Base-by-base conservation (phyloP, 53 echinoderm and acorn worm species). In the Astropecten irregularis region DNA sequence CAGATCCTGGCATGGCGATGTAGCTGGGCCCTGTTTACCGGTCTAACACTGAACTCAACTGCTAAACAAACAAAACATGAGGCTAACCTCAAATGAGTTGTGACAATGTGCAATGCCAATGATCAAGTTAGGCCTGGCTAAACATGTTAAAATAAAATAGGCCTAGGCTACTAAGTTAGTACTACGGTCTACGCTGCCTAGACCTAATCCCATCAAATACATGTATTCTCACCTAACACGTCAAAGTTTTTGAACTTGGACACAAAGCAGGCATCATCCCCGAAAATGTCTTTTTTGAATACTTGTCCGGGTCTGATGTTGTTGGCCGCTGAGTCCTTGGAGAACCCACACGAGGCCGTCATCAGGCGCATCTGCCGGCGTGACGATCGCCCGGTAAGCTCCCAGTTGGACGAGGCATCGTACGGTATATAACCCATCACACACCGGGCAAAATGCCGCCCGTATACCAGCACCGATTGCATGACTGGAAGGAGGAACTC, bases 241-340 rank as follows among this genome's bases (percentile, higher is more conserved):
- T 96, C 93, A 27, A 60, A 85, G 31, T 83, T 69, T 87, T 91
- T 96, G 49, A 91, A 93, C 70, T 87, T 93, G 66, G 96, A 88
- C 19, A 93, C 91, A 70, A 96, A 96, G 63, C 96, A 96, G n/a
- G 96, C 96, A 85, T 96, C 96, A 74, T 96, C 96, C 11, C 96
- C 96, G 64, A 96, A 96, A 51, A 91, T 93, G 49, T 91, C 89
- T 49, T 91, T 93, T 71, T 96, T 96, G 81, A 93, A 93, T 36
- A 93, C 93, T 47, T 85, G 84, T 35, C 77, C 81, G 10, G 68
- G 49, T 28, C 61, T 56, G 49, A 88, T 94, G 28, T 65, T 85
- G 28, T 88, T 85, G 4, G 81, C 69, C 30, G 59, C 71, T 21
- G 83, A 82, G 50, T 86, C 91, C 46, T 96, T 96, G 3, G 96